Base-by-base conservation (phyloP, 2,113 vertebrate genomes). In the Chionomys nivalis region DNA sequence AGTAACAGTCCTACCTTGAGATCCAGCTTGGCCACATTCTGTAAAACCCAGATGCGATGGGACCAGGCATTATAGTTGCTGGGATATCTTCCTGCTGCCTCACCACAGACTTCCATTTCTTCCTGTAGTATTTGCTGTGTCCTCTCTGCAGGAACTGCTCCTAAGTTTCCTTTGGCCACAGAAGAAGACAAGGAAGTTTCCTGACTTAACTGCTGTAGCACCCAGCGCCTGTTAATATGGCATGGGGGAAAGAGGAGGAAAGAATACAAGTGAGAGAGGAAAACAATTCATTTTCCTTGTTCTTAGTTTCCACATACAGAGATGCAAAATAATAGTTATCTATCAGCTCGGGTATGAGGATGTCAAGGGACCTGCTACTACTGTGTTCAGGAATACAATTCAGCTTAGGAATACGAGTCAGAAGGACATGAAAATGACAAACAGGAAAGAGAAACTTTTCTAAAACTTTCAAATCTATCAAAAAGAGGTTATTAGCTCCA, bases 21-120 rank as follows among this genome's bases (percentile, higher is more conserved):
- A 97, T 99, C 98, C 92, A 99, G 99, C 94, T 99, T 99, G 97
- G 99, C 99, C 98, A 99, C 98, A 96, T 99, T 98, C 94, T 99
- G 99, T 85, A 99, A 98, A 95, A 99, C 99, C 99, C 99, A 99
- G 98, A 99, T 99, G 73, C 99, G 99, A 98, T 99, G 99, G 24
- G 99, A 99, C 99, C 99, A 99, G 97, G 99, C 99, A 31, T 99
- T 99, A 97, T 99, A 99, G 98, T 99, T 99, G 97, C 99, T 99
- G 95, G 99, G 99, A 61, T 99, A 99, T 61, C 99, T 99, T 93
- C 99, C 98, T 31, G 99, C 99, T 39, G 99, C 99, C 55, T 99
- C 99, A 12, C 98, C 98, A 97, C 99, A 99, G 92, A 99, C 99
- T 93, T 98, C 99, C 98, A 99, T 99, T 98, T 99, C 99, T 86